phyloP scores from a whole-genome alignment of 2,797 vertebrate genomes.

The Enteromius radiatus region DNA sequence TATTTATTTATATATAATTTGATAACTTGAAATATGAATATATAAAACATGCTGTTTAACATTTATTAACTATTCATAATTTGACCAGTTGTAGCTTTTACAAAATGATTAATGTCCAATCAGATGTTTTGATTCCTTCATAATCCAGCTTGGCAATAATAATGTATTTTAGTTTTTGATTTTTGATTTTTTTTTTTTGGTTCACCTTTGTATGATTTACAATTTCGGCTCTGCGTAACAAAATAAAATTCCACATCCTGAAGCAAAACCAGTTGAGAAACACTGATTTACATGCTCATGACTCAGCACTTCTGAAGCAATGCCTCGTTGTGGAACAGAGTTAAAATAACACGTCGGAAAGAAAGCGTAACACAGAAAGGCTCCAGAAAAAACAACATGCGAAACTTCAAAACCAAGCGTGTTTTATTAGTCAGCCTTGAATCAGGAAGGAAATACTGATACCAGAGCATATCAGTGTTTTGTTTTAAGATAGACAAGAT shows the following conservation, averaged over 20 bases:
- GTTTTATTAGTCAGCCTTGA: background rate
- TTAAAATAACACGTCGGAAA: background rate
- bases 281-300: conserved; percentile 22
- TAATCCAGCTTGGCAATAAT: background rate
- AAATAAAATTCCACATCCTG: conserved; percentile 2
- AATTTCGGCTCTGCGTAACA: background rate
- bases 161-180: background rate
- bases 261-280: conserved; percentile 21
- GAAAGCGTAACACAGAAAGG: background rate
- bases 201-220: background rate
- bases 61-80: background rate
- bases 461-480: conserved; percentile 62
- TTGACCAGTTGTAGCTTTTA: background rate
- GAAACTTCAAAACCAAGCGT: background rate
- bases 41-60: background rate
- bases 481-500: conserved; percentile 66
- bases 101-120: background rate
- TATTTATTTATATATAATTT: too few relatives aligned
- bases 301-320: conserved; percentile 32
- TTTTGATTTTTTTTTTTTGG: background rate
- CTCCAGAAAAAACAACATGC: background rate
- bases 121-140: background rate
- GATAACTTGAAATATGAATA: background rate
- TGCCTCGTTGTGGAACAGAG: background rate
- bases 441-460: background rate